These are phyloP conservation scores for Exaiptasia diaphana DNA, from an alignment of 64 coral and sea anemone genomes.

Conservation along the genomic window DNA sequence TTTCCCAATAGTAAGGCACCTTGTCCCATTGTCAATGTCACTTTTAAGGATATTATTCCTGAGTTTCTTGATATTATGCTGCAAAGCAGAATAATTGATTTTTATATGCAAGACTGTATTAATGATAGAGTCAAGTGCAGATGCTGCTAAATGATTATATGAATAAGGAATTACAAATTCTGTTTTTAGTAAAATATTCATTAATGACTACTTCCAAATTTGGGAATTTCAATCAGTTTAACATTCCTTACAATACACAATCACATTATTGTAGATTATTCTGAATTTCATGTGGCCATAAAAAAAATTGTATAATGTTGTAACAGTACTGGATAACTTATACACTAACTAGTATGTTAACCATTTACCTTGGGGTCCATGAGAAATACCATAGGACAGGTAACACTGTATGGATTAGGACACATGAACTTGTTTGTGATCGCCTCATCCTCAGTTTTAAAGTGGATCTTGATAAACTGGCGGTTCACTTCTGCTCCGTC, in stretches of 20 bases:
- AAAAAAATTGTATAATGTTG: too few relatives aligned
- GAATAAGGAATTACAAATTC: too few relatives aligned
- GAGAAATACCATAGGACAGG: not conserved
- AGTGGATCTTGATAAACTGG: constrained; percentile 37
- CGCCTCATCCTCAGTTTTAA: not conserved
- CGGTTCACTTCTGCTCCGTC: constrained; percentile 27
- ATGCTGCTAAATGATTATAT: too few relatives aligned
- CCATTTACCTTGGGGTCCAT: constrained; percentile 28
- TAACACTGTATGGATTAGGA: not conserved
- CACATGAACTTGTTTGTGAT: not conserved
- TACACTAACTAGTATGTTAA: too few relatives aligned
- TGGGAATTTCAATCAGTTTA: too few relatives aligned
- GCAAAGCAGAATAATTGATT: not conserved
- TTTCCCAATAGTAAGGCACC: not conserved
- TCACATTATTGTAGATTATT: too few relatives aligned
- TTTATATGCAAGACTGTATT: not conserved
- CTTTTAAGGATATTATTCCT: constrained; percentile 37
- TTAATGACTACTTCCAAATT: too few relatives aligned
- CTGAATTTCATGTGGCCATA: too few relatives aligned
- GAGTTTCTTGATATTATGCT: constrained; percentile 39
- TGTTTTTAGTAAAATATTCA: too few relatives aligned
- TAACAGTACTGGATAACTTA: too few relatives aligned
- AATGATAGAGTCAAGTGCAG: too few relatives aligned
- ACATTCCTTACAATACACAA: too few relatives aligned
- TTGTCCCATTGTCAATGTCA: not conserved